Conservation (phyloP, 1,140 invertebrate species). For the Achroia grisella region DNA sequence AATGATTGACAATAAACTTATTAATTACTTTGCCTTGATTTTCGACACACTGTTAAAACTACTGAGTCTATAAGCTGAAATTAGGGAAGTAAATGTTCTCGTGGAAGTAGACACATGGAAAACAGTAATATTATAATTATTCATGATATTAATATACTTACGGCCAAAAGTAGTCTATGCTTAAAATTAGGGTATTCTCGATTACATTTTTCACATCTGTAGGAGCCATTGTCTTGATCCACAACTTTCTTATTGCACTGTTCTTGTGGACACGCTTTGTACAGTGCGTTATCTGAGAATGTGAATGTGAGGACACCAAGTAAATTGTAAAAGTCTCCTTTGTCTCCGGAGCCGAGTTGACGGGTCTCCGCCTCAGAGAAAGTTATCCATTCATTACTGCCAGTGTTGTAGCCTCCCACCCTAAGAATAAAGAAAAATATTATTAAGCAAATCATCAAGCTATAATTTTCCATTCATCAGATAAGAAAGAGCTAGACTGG, state of each 20-base stretch:
- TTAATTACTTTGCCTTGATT: too few species aligned
- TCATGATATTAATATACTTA: slow-evolving; percentile 68
- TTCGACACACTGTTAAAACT: too few species aligned
- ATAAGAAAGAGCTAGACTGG: too few species aligned
- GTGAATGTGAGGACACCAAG: slow-evolving; percentile 59
- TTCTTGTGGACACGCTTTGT: slow-evolving; percentile 90
- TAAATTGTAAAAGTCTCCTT: slow-evolving; percentile 83
- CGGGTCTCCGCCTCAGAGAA: slow-evolving; percentile 82
- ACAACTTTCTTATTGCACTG: slow-evolving; percentile 96
- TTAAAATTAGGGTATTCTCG: slow-evolving; percentile 89
- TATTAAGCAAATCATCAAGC: neutral
- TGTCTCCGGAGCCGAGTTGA: slow-evolving; percentile 79
- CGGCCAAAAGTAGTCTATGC: slow-evolving; percentile 87
- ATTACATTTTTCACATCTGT: slow-evolving; percentile 96
- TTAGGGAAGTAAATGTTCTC: too few species aligned
- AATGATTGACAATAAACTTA: too few species aligned
- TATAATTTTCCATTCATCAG: too few species aligned
- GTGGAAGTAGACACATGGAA: too few species aligned
- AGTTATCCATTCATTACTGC: slow-evolving; percentile 77
- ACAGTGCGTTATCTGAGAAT: slow-evolving; percentile 86
- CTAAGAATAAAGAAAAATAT: slow-evolving; percentile 26
- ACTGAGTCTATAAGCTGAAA: too few species aligned
- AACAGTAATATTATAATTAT: too few species aligned
- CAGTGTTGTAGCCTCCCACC: slow-evolving; percentile 51
- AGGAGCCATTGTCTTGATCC: slow-evolving; percentile 90